Conservation (phyloP, 2,113 vertebrate genomes). For the Dryoscopus gambensis region DNA sequence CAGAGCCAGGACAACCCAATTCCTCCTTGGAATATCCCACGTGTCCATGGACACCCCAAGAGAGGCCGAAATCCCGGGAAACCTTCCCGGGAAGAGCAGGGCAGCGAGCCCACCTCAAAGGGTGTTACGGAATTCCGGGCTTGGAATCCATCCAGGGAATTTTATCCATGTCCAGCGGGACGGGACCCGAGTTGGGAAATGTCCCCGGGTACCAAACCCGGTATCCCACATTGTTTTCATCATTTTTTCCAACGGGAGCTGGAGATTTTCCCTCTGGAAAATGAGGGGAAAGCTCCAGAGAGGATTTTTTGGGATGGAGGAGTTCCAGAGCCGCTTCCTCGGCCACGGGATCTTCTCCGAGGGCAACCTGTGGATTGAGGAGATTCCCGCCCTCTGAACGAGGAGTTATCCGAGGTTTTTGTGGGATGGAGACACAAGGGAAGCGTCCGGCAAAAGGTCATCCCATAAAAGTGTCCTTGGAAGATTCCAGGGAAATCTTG, state of each 20-base stretch:
- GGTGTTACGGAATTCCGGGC: accelerated
- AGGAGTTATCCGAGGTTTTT: neutral
- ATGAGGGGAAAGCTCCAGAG: accelerated
- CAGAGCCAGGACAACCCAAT: neutral
- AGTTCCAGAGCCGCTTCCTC: neutral
- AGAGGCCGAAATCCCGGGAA: neutral
- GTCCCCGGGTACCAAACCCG: accelerated
- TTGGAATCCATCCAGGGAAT: neutral
- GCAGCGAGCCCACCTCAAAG: too few species aligned
- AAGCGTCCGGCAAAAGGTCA: accelerated
- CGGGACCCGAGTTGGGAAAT: neutral
- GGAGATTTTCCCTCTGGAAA: neutral
- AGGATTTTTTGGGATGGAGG: neutral
- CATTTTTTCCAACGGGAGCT: neutral
- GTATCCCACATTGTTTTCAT: accelerated
- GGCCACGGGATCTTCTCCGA: accelerated
- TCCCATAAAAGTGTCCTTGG: accelerated
- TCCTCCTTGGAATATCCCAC: neutral
- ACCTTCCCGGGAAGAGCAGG: neutral
- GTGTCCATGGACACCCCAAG: accelerated
- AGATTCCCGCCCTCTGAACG: accelerated
- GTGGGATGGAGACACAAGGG: neutral
- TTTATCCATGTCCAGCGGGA: accelerated
- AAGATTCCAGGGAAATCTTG: neutral
- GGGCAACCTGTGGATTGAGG: accelerated